Conservation (phyloP, 2,113 vertebrate species). For the Ailuropoda melanoleuca region DNA sequence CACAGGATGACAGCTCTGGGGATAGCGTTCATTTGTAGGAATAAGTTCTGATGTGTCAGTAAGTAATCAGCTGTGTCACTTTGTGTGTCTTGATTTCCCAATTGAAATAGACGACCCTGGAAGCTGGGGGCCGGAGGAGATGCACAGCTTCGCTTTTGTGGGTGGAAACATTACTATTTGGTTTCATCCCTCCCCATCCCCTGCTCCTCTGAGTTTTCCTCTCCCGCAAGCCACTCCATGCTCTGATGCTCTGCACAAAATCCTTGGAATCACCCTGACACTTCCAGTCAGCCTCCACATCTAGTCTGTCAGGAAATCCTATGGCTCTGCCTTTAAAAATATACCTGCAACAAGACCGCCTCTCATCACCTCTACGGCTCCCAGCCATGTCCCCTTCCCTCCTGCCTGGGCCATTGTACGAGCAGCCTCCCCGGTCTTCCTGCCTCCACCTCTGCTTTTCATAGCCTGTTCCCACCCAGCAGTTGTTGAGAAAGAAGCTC, state of each 20-base stretch:
- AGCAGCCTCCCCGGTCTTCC: background rate
- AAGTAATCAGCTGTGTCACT: background rate
- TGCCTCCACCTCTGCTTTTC: background rate
- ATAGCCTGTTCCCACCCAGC: background rate
- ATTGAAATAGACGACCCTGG: background rate
- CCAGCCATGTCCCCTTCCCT: fast-evolving
- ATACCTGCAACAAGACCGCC: background rate
- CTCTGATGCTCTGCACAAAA: background rate
- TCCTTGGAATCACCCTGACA: background rate
- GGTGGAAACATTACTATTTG: background rate
- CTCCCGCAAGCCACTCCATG: background rate
- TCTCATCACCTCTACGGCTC: background rate
- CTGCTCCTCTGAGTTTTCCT: background rate
- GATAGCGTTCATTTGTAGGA: background rate
- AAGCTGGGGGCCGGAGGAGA: background rate
- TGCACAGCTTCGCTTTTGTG: background rate
- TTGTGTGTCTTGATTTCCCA: background rate
- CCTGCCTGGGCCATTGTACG: fast-evolving
- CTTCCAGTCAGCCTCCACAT: background rate
- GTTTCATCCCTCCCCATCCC: background rate
- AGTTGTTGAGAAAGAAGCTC: background rate
- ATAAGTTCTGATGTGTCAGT: background rate
- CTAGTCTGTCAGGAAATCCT: background rate
- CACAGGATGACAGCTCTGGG: background rate
- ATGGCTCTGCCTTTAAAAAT: background rate